Evolutionary conservation across 2,113 vertebrate species (phyloP), one percentile per base, ranked within the genome.

Genomic region (Rafetus swinhoei): DNA sequence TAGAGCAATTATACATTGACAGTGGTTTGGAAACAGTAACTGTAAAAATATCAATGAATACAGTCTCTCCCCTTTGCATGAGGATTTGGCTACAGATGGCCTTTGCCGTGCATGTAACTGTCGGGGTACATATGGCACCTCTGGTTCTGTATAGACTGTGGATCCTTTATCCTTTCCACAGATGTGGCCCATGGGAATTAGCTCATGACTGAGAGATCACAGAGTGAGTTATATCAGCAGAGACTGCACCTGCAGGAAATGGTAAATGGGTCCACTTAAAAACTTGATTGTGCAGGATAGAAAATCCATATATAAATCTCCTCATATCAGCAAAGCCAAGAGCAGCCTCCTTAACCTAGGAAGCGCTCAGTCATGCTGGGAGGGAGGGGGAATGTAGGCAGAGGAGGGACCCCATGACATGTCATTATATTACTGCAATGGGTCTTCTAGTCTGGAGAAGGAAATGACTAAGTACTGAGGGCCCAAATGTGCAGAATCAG

Each of bases 21-120:
- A 84, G 25, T 72, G 55, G 53, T 27, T 86, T 91, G 84, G 80
- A 93, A 95, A 82, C 19, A 59, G 74, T 89, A 89, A 76, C 82
- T 91, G 59, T 69, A 14, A 74, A 24, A 57, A 15, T 79, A 16
- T 59, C 15, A 84, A 65, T 74, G 90, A 25, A 19, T 21, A 93
- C 2, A 52, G 84, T 85, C 89, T 88, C 35, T 85, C 62, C 65
- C 50, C 79, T 93, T 62, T 92, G 5, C 72, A 45, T 45, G 39
- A 50, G 22, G 39, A 14, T 77, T 77, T 25, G 50, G 12, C 22
- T 87, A 79, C 59, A 45, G 8, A 27, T 39, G 29, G n/a, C 24
- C 45, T 76, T 12, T 50, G 24, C 15, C 22, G 5, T 59, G 19
- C 4, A 1, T 7, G 45, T 5, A 13, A 18, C 45, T 88, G 62